Conservation (phyloP, 64 coral and sea anemone genomes). For the Dendrophyllia cribrosa region DNA sequence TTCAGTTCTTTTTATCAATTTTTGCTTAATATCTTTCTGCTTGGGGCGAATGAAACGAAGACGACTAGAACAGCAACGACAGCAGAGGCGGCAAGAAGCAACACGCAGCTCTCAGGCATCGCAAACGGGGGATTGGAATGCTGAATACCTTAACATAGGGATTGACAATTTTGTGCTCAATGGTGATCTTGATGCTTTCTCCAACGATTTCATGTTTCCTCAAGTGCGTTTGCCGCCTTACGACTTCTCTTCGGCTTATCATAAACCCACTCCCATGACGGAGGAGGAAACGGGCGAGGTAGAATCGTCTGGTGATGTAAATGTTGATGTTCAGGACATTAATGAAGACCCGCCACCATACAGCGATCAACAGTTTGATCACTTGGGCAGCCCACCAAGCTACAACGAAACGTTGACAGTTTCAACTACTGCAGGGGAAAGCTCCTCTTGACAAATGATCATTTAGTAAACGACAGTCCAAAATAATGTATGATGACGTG, state of each 20-base stretch:
- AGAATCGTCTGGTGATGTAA: background rate
- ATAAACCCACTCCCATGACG: constrained; percentile 11
- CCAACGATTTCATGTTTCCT: background rate
- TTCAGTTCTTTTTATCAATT: constrained; percentile 33
- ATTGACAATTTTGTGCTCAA: constrained; percentile 27
- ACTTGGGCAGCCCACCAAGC: background rate
- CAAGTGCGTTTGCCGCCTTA: constrained; percentile 26
- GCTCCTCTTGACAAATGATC: background rate
- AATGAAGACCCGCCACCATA: constrained; percentile 34
- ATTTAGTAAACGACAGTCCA: background rate
- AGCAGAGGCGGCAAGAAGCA: background rate
- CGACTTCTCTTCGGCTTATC: constrained; percentile 20
- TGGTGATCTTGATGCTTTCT: constrained; percentile 22
- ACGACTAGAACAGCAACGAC: background rate
- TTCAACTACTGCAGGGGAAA: background rate
- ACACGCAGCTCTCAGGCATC: constrained; percentile 15
- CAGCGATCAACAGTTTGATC: background rate
- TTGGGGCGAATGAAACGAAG: constrained; percentile 20
- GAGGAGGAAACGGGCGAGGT: background rate
- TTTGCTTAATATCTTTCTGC: constrained; percentile 35
- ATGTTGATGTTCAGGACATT: background rate
- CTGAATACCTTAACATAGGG: constrained; percentile 1
- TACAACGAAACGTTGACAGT: constrained; percentile 8
- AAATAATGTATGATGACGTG: too few relatives aligned
- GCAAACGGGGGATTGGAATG: constrained; percentile 31